Base-by-base conservation (phyloP, 2,113 vertebrate species). In the Prunella himalayana region DNA sequence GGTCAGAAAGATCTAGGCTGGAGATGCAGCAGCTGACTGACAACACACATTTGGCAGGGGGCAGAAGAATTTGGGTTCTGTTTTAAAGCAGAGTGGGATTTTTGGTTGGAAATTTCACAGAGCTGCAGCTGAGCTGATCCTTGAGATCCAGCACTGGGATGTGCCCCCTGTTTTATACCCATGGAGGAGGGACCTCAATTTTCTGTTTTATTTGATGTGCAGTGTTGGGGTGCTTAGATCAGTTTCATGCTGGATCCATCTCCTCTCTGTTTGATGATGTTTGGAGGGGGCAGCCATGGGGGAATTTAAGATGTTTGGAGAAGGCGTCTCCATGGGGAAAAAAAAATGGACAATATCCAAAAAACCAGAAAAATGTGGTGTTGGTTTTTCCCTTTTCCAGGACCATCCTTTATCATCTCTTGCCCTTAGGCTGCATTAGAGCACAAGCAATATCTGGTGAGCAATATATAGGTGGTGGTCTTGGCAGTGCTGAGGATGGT, bases 11-110 rank as follows among this genome's bases (percentile, higher is more conserved):
- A 56, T 5, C 39, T 27, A 39, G 30, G 33, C 35, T 76, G 54
- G 87, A 88, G 87, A 24, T n/a, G 13, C 50, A 65, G 50, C 45
- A 64, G 15, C 33, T 89, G 21, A 27, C 56, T 59, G 59, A 42
- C 24, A 45, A 10, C 54, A 39, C 39, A 6, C 0, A 0, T 16
- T 61, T 17, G n/a, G n/a, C 10, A 3, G 37, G 10, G 6, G 1
- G 1, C 14, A 10, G 15, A 53, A 42, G 30, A 35, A 30, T 14
- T 24, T 1, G 3, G 23, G 28, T 86, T 88, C 71, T 6, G 2
- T 75, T 75, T 91, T 27, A 24, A 73, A 69, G 8, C 35, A 28
- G 24, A 23, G 19, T 22, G 49, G 44, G 59, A 57, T 49, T 73
- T 82, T 53, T 13, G 15, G 53, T 1, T 73, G 64, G 60, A 35